Base-by-base conservation (phyloP, 2,797 vertebrate genomes). In the Geotrypetes seraphini region DNA sequence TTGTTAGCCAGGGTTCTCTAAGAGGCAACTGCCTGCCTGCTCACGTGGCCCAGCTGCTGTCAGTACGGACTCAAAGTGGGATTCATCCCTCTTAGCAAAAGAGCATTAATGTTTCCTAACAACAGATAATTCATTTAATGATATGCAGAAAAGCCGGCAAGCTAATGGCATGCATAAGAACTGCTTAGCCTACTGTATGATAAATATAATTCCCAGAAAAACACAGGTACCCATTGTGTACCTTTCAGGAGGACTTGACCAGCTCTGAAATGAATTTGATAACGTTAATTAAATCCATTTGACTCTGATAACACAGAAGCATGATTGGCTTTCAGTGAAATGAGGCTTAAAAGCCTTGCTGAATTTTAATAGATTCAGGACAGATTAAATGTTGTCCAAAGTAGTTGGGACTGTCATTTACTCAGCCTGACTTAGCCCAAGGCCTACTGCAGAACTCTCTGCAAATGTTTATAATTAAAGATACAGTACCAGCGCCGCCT, bases 31-130 rank as follows among this genome's bases (percentile, higher is more conserved):
- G n/a, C n/a, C n/a, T n/a, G n/a, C n/a, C n/a, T n/a, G n/a, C n/a
- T n/a, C n/a, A n/a, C n/a, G n/a, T n/a, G n/a, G n/a, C n/a, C n/a
- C n/a, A n/a, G n/a, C n/a, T n/a, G n/a, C 38, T 34, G 46, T 37
- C 15, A 7, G 4, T 2, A 44, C 22, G 47, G 59, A 45, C 56
- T 48, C 6, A 11, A 71, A 67, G 58, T 53, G 58, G 67, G 65
- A 76, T 71, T 78, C 71, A 73, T 26, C 57, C 44, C 42, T 51
- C 57, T 78, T 68, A 68, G 63, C 61, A 59, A 69, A 46, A 72
- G 75, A 73, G 65, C 72, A 83, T 82, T 79, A 76, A 64, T 69
- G 64, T 73, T 76, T 75, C 65, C 46, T 56, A 78, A 73, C 69
- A 78, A 71, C 71, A 72, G 72, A 49, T 75, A 80, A 84, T 78